Conservation (phyloP, 2,797 vertebrate genomes). For the Sparus aurata region DNA sequence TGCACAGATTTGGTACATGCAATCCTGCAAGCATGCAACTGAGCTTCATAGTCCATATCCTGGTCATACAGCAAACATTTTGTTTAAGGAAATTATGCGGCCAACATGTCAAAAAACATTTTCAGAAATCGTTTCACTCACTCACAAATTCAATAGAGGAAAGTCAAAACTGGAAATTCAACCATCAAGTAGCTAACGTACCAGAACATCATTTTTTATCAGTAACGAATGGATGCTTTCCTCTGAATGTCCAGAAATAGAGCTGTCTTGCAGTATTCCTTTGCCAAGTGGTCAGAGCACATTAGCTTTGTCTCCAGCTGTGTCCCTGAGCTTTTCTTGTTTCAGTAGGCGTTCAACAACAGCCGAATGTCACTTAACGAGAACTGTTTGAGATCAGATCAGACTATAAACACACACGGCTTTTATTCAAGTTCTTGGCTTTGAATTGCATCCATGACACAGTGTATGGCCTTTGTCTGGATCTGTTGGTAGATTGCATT, state of each 20-base stretch:
- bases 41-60: conserved; percentile 16
- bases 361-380: not conserved
- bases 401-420: conserved; percentile 5
- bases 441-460: conserved; percentile 37
- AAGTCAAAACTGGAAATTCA: not conserved
- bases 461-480: conserved; percentile 51
- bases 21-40: conserved; percentile 55
- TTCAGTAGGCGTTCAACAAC: not conserved
- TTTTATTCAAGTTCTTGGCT: conserved; percentile 24
- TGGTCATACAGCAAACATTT: conserved; percentile 9
- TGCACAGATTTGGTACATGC: conserved; percentile 52
- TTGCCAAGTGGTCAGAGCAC: not conserved
- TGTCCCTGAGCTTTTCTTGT: conserved; percentile 27
- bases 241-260: conserved; percentile 1
- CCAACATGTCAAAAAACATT: conserved; percentile 4
- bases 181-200: conserved; percentile 2
- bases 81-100: not conserved
- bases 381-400: conserved; percentile 4
- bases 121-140: conserved; percentile 9
- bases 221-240: not conserved
- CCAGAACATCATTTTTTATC: not conserved
- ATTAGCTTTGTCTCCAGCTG: conserved; percentile 4
- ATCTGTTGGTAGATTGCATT: conserved; percentile 9
- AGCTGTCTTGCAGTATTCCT: conserved; percentile 1
- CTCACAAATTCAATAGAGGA: conserved; percentile 15